Conservation (phyloP, 2,888 invertebrate species). For the Boloria euphrosyne region DNA sequence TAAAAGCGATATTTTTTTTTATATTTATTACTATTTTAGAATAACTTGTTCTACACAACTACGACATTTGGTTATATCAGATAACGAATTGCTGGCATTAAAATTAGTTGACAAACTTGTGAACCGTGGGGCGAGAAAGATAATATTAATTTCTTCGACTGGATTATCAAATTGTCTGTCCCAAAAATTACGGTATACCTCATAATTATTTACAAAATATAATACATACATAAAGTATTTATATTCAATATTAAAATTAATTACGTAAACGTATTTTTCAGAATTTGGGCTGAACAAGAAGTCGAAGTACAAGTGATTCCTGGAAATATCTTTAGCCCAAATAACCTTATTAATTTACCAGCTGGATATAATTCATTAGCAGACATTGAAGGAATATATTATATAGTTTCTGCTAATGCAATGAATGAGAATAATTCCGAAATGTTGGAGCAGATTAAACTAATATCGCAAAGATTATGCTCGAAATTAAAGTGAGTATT, state of each 20-base stretch:
- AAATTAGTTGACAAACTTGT: slow-evolving; percentile 52
- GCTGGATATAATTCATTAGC: slow-evolving; percentile 4
- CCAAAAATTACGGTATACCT: slow-evolving; percentile 29
- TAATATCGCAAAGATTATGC: slow-evolving; percentile 7
- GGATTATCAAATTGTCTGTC: slow-evolving; percentile 23
- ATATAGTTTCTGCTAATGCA: slow-evolving; percentile 9
- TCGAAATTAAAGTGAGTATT: slow-evolving; percentile 26
- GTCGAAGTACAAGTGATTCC: slow-evolving; percentile 5
- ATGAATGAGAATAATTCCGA: slow-evolving; percentile 5
- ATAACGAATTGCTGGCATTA: slow-evolving; percentile 47
- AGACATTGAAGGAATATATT: slow-evolving; percentile 30
- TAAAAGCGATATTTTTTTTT: background rate
- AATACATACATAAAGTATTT: no score
- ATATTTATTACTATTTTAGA: slow-evolving; percentile 43
- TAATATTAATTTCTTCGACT: slow-evolving; percentile 45
- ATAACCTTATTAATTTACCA: slow-evolving; percentile 6
- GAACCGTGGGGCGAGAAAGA: slow-evolving; percentile 51
- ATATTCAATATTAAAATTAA: background rate
- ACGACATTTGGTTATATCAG: slow-evolving; percentile 51
- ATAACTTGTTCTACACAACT: slow-evolving; percentile 45
- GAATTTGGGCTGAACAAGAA: slow-evolving; percentile 27
- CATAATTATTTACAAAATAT: background rate
- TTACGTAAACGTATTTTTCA: background rate
- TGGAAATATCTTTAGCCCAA: slow-evolving; percentile 8
- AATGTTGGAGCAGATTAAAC: slow-evolving; percentile 21